Percentiles rank a stretch among this genome's conserved stretches.
These are phyloP conservation scores for Cheilosia vulpina DNA, from an alignment of 2,888 invertebrate genomes.

Conservation along the genomic window DNA sequence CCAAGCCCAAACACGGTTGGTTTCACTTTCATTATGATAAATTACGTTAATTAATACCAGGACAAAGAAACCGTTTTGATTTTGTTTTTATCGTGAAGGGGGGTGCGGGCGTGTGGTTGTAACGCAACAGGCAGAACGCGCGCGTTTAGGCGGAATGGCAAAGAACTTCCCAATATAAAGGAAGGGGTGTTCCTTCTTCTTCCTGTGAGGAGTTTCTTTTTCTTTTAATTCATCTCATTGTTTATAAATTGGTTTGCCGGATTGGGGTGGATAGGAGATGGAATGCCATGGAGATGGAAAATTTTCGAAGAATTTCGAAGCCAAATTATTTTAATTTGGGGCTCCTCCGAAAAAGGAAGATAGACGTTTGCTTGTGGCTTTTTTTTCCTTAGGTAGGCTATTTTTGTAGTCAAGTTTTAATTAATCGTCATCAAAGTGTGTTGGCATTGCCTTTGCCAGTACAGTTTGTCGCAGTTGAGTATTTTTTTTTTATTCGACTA, in stretches of 20 bases:
- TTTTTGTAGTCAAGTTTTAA: constrained; percentile 26
- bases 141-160: constrained; percentile 14
- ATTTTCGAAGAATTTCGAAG: constrained; percentile 16
- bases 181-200: neutral
- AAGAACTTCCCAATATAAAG: neutral
- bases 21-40: constrained; percentile 79
- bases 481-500: neutral
- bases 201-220: constrained; percentile 1
- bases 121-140: constrained; percentile 33
- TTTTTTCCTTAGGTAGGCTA: neutral
- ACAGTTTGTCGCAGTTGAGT: neutral
- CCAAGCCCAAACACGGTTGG: constrained; percentile 14
- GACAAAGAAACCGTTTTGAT: constrained; percentile 72
- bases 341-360: neutral
- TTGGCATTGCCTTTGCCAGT: neutral
- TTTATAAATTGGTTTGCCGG: constrained; percentile 37
- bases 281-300: neutral
- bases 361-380: neutral
- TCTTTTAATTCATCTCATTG: constrained; percentile 40
- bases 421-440: constrained; percentile 43
- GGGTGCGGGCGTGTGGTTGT: neutral
- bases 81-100: constrained; percentile 32
- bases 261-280: neutral
- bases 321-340: constrained; percentile 33
- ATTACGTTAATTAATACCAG: constrained; percentile 82